These are phyloP conservation scores for Catostomus latipinnis DNA, from an alignment of 2,797 vertebrate species.

Conservation along the genomic window DNA sequence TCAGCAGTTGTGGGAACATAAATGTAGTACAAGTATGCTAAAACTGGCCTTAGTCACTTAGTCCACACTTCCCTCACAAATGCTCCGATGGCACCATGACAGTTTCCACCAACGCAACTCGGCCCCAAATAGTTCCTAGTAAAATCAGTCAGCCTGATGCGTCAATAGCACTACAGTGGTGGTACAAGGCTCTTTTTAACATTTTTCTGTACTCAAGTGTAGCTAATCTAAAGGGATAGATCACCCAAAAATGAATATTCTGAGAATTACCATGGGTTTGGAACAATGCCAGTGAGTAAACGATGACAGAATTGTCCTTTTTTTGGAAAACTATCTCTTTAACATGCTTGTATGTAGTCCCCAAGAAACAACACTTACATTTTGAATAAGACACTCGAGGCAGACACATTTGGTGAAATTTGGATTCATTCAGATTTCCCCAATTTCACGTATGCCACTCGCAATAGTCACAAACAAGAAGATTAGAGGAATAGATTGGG, in stretches of 20 bases:
- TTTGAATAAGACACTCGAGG: background rate
- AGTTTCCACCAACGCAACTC: conserved; percentile 26
- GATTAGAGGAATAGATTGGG: conserved; percentile 75
- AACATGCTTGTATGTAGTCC: background rate
- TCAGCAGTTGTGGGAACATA: conserved; percentile 31
- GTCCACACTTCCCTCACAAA: conserved; percentile 23
- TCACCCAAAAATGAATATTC: too few relatives aligned
- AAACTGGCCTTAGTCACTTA: conserved; percentile 40
- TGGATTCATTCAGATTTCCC: conserved; percentile 14
- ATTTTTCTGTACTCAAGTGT: too few relatives aligned
- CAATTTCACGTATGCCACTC: conserved; percentile 59
- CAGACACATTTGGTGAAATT: conserved; percentile 18
- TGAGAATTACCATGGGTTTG: too few relatives aligned
- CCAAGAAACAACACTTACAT: conserved; percentile 13
- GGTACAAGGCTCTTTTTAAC: too few relatives aligned
- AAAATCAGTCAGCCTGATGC: conserved; percentile 4
- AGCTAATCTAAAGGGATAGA: too few relatives aligned
- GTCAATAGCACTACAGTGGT: background rate
- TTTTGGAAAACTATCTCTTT: too few relatives aligned
- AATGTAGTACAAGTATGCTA: conserved; percentile 24
- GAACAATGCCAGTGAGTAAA: too few relatives aligned
- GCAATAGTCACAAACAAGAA: conserved; percentile 68
- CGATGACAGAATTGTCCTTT: too few relatives aligned
- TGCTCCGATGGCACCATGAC: conserved; percentile 29
- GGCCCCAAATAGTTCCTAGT: conserved; percentile 18